These are phyloP conservation scores for Willisornis vidua DNA, from an alignment of 2,113 vertebrate species.

Conservation along the genomic window DNA sequence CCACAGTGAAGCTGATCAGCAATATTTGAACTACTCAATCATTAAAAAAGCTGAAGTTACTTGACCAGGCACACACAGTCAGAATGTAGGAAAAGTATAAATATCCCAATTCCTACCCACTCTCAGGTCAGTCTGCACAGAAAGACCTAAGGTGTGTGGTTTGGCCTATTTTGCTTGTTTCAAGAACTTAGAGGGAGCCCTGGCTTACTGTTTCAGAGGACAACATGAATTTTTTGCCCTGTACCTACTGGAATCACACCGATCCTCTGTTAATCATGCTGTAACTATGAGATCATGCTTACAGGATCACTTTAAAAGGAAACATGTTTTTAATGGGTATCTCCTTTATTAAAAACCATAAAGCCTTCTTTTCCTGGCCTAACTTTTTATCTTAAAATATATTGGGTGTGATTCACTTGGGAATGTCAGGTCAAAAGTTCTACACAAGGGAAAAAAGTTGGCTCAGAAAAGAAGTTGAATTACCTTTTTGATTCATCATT, in stretches of 20 bases:
- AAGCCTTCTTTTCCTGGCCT: not conserved
- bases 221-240: not conserved
- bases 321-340: not conserved
- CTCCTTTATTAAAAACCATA: not conserved
- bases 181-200: not conserved
- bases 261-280: not conserved
- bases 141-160: not conserved
- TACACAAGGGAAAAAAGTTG: not conserved
- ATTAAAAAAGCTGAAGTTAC: not conserved
- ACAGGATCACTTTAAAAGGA: not conserved
- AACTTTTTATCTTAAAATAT: not conserved
- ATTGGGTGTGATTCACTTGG: not conserved
- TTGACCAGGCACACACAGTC: not conserved
- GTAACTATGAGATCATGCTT: not conserved
- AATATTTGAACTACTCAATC: not conserved
- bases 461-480: not conserved
- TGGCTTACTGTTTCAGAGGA: not conserved
- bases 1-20: not conserved
- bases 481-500: constrained; percentile 39
- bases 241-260: not conserved
- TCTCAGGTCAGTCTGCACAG: not conserved
- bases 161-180: not conserved
- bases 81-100: not conserved
- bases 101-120: not conserved
- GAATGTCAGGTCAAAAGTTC: not conserved